Percentiles rank a stretch among this genome's conserved stretches.
phyloP scores from a whole-genome alignment of 2,888 invertebrate genomes.

The Chaetogeoica ovagalla region DNA sequence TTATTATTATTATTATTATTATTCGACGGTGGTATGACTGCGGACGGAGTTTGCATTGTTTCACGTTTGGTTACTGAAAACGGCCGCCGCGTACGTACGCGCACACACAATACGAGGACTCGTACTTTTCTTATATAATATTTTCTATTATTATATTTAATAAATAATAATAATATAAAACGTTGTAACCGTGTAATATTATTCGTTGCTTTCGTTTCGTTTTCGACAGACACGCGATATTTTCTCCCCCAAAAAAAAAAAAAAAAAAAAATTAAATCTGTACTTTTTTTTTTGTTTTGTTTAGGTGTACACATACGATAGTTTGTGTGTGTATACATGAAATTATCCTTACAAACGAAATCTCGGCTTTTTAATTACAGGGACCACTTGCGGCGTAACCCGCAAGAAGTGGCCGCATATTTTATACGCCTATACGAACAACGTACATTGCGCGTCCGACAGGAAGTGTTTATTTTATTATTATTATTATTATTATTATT shows the following conservation, averaged over 20 bases:
- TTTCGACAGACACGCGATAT: conserved; percentile 35
- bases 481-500: no score
- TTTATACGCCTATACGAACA: not conserved
- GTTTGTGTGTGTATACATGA: not conserved
- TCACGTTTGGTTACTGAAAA: conserved; percentile 6
- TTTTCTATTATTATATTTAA: conserved; percentile 1
- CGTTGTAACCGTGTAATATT: not conserved
- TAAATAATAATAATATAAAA: conserved; percentile 26
- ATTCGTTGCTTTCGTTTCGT: conserved; percentile 9
- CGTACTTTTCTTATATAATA: not conserved
- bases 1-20: no score
- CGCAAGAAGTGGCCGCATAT: not conserved
- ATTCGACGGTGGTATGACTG: conserved; percentile 5
- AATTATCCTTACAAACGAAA: conserved; percentile 16
- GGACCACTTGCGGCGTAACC: not conserved
- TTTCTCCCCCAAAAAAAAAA: not conserved
- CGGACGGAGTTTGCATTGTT: conserved; percentile 37
- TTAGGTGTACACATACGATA: no score
- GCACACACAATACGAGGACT: not conserved
- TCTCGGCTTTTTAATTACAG: conserved; percentile 40
- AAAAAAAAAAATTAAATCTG: no score
- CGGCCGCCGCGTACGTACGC: not conserved
- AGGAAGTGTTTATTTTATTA: conserved; percentile 19
- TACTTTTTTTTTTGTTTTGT: no score
- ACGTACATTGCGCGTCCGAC: not conserved